Evolutionary conservation across 2,113 vertebrate genomes (phyloP), one percentile per base, ranked within the genome.

Genomic region (Recurvirostra avosetta): DNA sequence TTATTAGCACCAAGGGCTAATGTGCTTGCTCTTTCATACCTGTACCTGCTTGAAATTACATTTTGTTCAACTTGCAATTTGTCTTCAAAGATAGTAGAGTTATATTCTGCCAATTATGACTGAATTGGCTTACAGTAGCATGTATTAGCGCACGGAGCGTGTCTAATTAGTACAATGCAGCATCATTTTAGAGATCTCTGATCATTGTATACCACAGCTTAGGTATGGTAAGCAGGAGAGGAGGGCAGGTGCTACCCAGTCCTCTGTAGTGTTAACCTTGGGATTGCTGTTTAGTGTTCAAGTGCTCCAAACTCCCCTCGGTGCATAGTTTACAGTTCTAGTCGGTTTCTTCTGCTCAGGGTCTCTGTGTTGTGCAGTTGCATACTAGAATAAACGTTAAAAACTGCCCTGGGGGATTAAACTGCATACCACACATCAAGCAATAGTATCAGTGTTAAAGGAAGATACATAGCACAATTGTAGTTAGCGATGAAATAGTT

Each of bases 31-130:
- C 12, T 34, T 88, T 76, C 79, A 19, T 91, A 78, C 50, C 15
- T 66, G 38, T 59, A 26, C 59, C 30, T 61, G 58, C 72, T 70
- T 95, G 65, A 97, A 97, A 82, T 92, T 36, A 47, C 61, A 23
- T 96, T 89, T 88, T 91, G 92, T 94, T 91, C n/a, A 79, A 85
- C 40, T 94, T 95, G 90, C 65, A 36, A 18, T 87, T 94, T 88
- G 36, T 22, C n/a, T 72, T 79, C 32, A 29, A 47, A 94, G 84
- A 92, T 67, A 52, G 45, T 67, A 52, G 52, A 50, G 50, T 76
- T 88, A 58, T 26, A 47, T 78, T 88, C 41, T 84, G 59, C n/a
- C 38, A 78, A 9, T 96, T 92, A 92, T 81, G 88, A 79, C 70
- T 63, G 67, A 84, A 76, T 86, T 91, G 59, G n/a, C 40, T 23